These are phyloP conservation scores for Stomatorhinus ivindoensis DNA, from an alignment of 2,113 vertebrate species.

Conservation along the genomic window DNA sequence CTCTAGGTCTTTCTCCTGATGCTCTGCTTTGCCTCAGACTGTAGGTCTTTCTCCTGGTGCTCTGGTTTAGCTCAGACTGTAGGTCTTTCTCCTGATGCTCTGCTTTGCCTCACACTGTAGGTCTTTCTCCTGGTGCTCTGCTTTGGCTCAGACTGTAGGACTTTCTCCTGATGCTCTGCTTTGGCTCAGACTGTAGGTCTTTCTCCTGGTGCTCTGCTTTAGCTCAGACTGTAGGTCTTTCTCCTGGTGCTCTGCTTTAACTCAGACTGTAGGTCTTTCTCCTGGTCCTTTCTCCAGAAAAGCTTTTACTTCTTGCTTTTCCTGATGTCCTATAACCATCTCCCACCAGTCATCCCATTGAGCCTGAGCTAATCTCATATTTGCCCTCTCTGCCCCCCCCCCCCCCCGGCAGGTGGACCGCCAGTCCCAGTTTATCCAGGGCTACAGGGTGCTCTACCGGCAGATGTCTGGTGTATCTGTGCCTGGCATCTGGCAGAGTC, in stretches of 20 bases:
- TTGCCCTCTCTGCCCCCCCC: not conserved
- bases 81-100: not conserved
- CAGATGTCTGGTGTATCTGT: constrained; percentile 78
- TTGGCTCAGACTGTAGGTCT: not conserved
- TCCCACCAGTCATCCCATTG: not conserved
- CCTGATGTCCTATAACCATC: not conserved
- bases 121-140: not conserved
- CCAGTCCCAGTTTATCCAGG: constrained; percentile 96
- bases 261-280: not conserved
- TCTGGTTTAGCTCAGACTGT: not conserved
- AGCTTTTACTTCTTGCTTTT: not conserved
- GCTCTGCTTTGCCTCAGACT: not conserved
- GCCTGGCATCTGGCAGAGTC: constrained; percentile 75
- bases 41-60: not conserved
- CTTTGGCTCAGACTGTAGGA: not conserved
- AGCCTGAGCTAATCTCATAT: not conserved
- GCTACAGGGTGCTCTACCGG: constrained; percentile 86
- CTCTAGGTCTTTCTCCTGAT: not conserved
- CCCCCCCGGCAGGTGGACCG: constrained; percentile 76
- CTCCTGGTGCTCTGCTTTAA: not conserved
- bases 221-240: too few relatives aligned
- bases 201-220: not conserved
- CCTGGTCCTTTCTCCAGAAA: not conserved
- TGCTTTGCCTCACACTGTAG: not conserved
- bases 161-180: not conserved